Evolutionary conservation across 2,888 invertebrate species (phyloP).

Genomic region (Tetrapedia diversipes): DNA sequence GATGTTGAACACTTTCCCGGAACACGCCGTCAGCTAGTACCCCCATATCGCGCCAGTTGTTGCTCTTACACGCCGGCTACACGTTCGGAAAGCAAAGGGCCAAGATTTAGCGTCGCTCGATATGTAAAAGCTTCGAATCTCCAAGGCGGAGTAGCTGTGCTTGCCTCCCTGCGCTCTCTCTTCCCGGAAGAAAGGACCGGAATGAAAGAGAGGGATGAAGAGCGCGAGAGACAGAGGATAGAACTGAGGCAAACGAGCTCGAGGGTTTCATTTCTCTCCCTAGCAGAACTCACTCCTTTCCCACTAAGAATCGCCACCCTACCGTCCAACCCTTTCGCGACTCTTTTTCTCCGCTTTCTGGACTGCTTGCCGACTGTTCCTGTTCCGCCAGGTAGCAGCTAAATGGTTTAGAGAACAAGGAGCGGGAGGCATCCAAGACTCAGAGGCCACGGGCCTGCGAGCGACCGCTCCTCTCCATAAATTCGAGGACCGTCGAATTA

Average conservation of each 20-base stretch:
- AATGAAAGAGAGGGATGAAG: not conserved
- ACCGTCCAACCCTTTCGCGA: constrained; percentile 28
- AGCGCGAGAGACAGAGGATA: not conserved
- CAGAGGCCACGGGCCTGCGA: constrained; percentile 38
- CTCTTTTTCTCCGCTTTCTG: constrained; percentile 15
- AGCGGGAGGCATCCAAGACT: constrained; percentile 37
- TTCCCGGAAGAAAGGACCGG: constrained; percentile 5
- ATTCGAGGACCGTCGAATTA: constrained; percentile 34
- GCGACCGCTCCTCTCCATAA: constrained; percentile 23
- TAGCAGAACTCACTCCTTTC: constrained; percentile 47
- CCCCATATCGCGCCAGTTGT: constrained; percentile 15
- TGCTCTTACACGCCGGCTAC: constrained; percentile 20
- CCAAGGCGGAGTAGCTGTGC: constrained; percentile 35
- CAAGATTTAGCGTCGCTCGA: constrained; percentile 59
- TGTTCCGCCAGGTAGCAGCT: constrained; percentile 57
- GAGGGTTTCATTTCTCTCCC: constrained; percentile 56
- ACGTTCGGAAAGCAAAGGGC: constrained; percentile 37
- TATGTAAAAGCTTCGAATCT: constrained; percentile 63
- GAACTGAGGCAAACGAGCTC: constrained; percentile 60
- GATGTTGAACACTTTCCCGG: constrained; percentile 10
- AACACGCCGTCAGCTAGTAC: not conserved
- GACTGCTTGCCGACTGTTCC: constrained; percentile 25
- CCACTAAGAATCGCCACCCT: constrained; percentile 30
- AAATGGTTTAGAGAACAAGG: constrained; percentile 66
- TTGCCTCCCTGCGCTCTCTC: constrained; percentile 28